Base-by-base conservation (phyloP, 2,888 invertebrate species). In the Venustoraphidia nigricollis region DNA sequence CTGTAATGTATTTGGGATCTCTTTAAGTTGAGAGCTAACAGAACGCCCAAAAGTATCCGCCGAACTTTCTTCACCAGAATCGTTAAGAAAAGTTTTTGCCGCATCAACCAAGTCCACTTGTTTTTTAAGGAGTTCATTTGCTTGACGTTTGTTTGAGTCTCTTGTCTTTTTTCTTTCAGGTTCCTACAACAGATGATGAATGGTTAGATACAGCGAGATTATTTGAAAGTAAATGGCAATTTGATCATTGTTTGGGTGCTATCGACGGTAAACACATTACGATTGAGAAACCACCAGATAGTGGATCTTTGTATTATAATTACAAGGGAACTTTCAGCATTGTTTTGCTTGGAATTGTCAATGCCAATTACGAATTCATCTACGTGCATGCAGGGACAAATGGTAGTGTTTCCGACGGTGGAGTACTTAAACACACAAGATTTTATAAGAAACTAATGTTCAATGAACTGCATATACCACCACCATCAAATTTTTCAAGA, bases 181-280 rank as follows among this genome's bases (percentile, higher is more conserved):
- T 52, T 50, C 49, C 51, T 14, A 46, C 47, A 34, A 53, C 52
- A 34, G 50, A 48, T 48, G 42, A 51, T 36, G 51, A 49, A 37
- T 52, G 53, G 54, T n/a, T 48, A 35, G 41, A 51, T 46, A 37
- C 54, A 34, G 50, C 53, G 34, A 36, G 38, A 17, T 47, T 46
- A 10, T 54, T 54, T 50, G 51, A 54, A 49, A 11, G 34, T 10
- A 51, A 40, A 39, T 56, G 55, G 52, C 50, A 54, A 17, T 55
- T 54, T 42, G 53, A 53, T 48, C 50, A 55, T 51, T 54, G 51
- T 47, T 48, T 55, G 34, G 56, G 55, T 11, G 37, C 51, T n/a
- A 49, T 56, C 14, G 56, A 54, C 40, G 53, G 56, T 10, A 56
- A 56, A 51, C 56, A 56, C 48, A 42, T 56, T 9, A 39, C 11